Percentiles rank a stretch among this genome's conserved stretches.
phyloP scores from a whole-genome alignment of 2,888 invertebrate genomes.

The Omphaloscelis lunosa region DNA sequence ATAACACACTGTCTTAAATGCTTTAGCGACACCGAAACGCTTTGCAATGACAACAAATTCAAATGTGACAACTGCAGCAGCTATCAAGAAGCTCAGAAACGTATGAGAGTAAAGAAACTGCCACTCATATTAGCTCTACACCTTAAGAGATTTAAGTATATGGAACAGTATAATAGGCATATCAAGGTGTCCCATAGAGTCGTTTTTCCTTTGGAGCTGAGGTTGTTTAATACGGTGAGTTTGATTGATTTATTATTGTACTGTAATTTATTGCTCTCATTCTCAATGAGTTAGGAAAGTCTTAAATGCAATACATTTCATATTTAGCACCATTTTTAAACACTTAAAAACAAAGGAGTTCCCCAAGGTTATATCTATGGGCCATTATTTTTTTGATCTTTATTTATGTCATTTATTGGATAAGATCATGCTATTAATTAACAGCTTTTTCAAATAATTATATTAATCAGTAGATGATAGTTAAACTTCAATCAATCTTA shows the following conservation, averaged over 20 bases:
- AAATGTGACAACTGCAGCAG: slow-evolving; percentile 99
- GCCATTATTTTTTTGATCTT: not conserved
- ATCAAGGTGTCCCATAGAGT: slow-evolving; percentile 99
- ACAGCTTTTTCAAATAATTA: not conserved
- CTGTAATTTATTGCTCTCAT: not conserved
- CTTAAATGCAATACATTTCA: not conserved
- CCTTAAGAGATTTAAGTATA: slow-evolving; percentile 98
- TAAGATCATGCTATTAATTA: not conserved
- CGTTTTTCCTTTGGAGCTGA: slow-evolving; percentile 99
- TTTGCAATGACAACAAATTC: slow-evolving; percentile 99
- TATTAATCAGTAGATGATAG: not conserved
- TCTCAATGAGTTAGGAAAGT: not conserved
- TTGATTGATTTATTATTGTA: slow-evolving; percentile 25
- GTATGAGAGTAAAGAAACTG: slow-evolving; percentile 99
- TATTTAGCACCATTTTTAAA: not conserved
- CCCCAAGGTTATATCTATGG: not conserved
- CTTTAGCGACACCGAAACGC: slow-evolving; percentile 99
- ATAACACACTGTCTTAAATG: slow-evolving; percentile 99
- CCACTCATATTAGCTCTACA: slow-evolving; percentile 99
- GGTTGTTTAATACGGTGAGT: slow-evolving; percentile 98
- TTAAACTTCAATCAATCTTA: not conserved
- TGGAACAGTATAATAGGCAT: slow-evolving; percentile 99
- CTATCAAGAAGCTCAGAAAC: slow-evolving; percentile 99
- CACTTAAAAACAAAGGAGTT: not conserved
- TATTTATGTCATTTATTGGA: not conserved